phyloP scores from a whole-genome alignment of 2,113 vertebrate species.

The Chaetops frenatus region DNA sequence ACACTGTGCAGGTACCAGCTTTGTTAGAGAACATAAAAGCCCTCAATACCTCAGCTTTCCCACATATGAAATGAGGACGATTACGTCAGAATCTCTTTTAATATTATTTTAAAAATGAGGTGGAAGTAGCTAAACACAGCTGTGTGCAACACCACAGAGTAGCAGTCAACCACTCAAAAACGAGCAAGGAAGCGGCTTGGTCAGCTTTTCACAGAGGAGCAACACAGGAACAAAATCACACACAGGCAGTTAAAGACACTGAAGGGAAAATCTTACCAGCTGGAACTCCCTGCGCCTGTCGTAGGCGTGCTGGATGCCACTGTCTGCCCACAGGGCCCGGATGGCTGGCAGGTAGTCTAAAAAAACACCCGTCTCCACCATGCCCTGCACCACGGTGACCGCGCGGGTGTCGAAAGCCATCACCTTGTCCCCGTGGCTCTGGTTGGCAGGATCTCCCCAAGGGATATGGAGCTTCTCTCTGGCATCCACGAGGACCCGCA shows the following conservation, averaged over 20 bases:
- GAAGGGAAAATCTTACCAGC: slow-evolving; percentile 79
- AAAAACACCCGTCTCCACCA: slow-evolving; percentile 85
- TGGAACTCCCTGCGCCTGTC: slow-evolving; percentile 96
- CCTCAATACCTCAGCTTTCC: neutral
- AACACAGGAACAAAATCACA: neutral
- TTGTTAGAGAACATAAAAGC: neutral
- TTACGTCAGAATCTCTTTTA: neutral
- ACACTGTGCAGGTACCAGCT: neutral
- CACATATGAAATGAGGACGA: neutral
- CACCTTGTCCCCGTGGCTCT: slow-evolving; percentile 80
- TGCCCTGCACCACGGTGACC: slow-evolving; percentile 76
- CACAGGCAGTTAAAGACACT: accelerated
- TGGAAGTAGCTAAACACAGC: neutral
- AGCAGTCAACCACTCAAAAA: neutral
- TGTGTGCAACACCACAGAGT: neutral
- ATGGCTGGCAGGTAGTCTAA: slow-evolving; percentile 83
- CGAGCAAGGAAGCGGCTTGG: accelerated
- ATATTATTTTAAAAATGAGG: neutral
- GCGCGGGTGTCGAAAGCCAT: slow-evolving; percentile 93
- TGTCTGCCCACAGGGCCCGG: slow-evolving; percentile 84
- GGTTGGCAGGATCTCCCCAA: slow-evolving; percentile 88
- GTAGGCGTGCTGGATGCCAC: slow-evolving; percentile 90
- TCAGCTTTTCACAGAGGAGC: accelerated
- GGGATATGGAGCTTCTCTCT: slow-evolving; percentile 97
- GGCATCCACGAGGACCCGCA: slow-evolving; percentile 93